phyloP scores from a whole-genome alignment of 2,888 invertebrate species.

The Meganola albula region DNA sequence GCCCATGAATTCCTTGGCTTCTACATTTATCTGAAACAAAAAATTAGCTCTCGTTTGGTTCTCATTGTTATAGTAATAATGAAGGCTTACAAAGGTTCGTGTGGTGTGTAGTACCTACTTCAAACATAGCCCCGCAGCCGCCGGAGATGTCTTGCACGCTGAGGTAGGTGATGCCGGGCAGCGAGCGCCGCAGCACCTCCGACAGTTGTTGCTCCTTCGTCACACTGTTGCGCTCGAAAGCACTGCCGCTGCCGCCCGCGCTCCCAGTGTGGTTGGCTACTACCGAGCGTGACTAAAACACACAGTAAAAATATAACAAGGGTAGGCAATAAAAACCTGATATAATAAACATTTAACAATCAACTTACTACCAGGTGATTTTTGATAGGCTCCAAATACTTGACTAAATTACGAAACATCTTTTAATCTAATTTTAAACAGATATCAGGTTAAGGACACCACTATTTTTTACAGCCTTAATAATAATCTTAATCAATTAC shows the following conservation, averaged over 20 bases:
- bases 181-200: slow-evolving; percentile 47
- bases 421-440: slow-evolving; percentile 18
- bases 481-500: too few relatives aligned
- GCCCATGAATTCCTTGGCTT: slow-evolving; percentile 83
- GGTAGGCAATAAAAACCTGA: slow-evolving; percentile 1
- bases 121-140: slow-evolving; percentile 90
- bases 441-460: too few relatives aligned
- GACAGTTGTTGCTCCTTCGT: slow-evolving; percentile 60
- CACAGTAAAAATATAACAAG: slow-evolving; percentile 1
- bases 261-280: slow-evolving; percentile 26
- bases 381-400: slow-evolving; percentile 49
- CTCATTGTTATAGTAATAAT: too few relatives aligned
- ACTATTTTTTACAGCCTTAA: too few relatives aligned
- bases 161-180: slow-evolving; percentile 81
- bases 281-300: slow-evolving; percentile 37
- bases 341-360: neutral
- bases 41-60: neutral
- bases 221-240: slow-evolving; percentile 51
- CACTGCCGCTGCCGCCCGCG: slow-evolving; percentile 30
- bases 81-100: too few relatives aligned
- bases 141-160: slow-evolving; percentile 86
- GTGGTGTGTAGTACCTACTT: too few relatives aligned
- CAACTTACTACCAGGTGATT: slow-evolving; percentile 40
- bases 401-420: slow-evolving; percentile 59
- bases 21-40: slow-evolving; percentile 71